Percentiles rank a stretch among this genome's conserved stretches.
Evolutionary conservation across 2,113 vertebrate species (phyloP).

Genomic region (Alethe castanea): DNA sequence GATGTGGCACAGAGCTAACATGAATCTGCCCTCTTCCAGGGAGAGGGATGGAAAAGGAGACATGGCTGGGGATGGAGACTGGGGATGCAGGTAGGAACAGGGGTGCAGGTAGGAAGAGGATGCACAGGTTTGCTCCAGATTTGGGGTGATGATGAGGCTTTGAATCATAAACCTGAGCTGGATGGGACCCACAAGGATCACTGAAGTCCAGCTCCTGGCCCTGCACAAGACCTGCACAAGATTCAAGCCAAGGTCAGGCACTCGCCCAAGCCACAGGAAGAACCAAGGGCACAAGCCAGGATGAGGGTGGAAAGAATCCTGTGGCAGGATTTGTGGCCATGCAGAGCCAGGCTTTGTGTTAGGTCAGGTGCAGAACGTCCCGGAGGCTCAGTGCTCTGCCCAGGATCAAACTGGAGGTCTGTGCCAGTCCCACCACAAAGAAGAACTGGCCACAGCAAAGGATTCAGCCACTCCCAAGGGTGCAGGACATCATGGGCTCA

Average conservation of each 20-base stretch:
- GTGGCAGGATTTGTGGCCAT: background rate
- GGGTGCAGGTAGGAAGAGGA: background rate
- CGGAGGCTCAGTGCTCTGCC: background rate
- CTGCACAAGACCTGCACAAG: background rate
- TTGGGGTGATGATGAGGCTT: background rate
- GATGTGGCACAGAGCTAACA: background rate
- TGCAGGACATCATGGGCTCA: fast-evolving
- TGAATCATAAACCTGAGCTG: background rate
- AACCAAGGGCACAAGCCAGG: background rate
- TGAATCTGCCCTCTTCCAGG: background rate
- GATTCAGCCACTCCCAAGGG: background rate
- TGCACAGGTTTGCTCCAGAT: background rate
- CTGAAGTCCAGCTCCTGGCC: background rate
- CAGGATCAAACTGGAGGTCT: background rate
- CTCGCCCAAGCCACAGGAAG: background rate
- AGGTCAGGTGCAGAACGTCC: background rate
- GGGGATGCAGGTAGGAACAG: background rate
- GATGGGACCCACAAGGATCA: background rate
- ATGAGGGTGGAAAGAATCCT: background rate
- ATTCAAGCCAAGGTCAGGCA: background rate
- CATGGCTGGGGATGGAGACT: fast-evolving
- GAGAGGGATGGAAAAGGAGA: background rate
- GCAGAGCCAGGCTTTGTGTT: background rate
- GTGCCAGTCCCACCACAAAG: background rate
- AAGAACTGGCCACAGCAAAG: background rate